Evolutionary conservation across 2,113 vertebrate genomes (phyloP), one percentile per base, ranked within the genome.

Genomic region (Ciconia boyciana): DNA sequence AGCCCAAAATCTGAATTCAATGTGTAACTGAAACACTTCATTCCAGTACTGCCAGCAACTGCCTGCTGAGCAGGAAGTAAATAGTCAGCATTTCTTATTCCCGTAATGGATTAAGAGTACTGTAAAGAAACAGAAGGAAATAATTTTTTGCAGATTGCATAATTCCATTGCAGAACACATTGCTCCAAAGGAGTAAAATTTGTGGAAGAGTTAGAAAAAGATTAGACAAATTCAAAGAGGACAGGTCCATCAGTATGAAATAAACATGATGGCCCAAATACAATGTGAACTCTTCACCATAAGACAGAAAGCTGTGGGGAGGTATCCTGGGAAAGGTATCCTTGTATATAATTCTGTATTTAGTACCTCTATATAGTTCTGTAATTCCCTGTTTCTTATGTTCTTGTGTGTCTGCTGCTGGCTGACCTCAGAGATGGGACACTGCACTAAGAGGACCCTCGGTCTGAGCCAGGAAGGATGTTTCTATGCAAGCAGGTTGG

Each of bases 201-300:
- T 25, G 9, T 44, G 64, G 9, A 44, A 26, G 25, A 80, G 10
- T 19, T 19, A 36, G 41, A 32, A 46, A 74, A 76, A 57, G 7
- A 32, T 52, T 17, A 71, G 39, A 49, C 4, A 61, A 80, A 65
- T 46, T 34, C 51, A 26, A 52, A 44, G 10, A 61, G 14, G 14
- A 7, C 10, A 21, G 3, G 18, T 12, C 15, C 1, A 0, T 51
- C 24, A 5, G 16, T 28, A 57, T 51, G 41, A 65, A 55, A 46
- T n/a, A 46, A 71, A 19, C 7, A 6, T 19, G 7, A 34, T 25
- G 4, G 5, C 18, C 7, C 46, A 57, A 36, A 48, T 39, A 8
- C 18, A 41, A 3, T 3, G 7, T 36, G 21, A 80, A 26, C 25
- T 69, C 66, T 41, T 36, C 34, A 16, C 4, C 11, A 11, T 36